A percentile compares a stretch with the other conserved stretches of the same genome.
phyloP scores from a whole-genome alignment of 2,113 vertebrate genomes.

The Myotis lucifugus region DNA sequence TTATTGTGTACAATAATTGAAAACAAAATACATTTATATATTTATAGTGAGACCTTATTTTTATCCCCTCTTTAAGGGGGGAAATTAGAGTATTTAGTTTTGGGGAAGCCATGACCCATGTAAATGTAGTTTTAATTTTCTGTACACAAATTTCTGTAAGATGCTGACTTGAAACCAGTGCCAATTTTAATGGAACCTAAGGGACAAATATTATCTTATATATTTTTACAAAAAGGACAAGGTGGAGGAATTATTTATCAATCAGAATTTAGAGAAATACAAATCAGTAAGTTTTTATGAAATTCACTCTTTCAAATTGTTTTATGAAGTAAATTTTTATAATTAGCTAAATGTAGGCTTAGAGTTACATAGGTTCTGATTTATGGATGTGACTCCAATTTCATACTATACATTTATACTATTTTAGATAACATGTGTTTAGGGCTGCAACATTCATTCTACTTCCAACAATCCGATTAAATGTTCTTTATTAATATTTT shows the following conservation, averaged over 20 bases:
- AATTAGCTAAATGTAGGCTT: not conserved
- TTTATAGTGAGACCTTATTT: not conserved
- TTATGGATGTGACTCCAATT: not conserved
- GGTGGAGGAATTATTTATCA: not conserved
- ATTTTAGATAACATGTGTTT: not conserved
- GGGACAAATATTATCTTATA: not conserved
- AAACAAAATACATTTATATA: not conserved
- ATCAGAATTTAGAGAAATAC: not conserved
- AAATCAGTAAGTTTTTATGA: not conserved
- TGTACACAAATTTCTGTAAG: not conserved
- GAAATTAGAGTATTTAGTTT: slow-evolving; percentile 5
- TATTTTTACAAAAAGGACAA: not conserved
- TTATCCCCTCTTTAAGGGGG: not conserved
- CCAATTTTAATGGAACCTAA: not conserved
- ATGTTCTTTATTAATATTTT: not conserved
- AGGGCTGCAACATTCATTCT: no score
- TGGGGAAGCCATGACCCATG: not conserved
- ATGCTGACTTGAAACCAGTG: not conserved
- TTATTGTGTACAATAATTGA: not conserved
- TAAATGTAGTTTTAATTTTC: not conserved
- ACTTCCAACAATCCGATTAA: not conserved
- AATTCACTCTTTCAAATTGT: slow-evolving; percentile 11
- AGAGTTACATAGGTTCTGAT: not conserved
- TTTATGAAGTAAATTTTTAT: not conserved
- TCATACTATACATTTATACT: not conserved